Evolutionary conservation across 2,797 vertebrate genomes (phyloP).

Genomic region (Sebastes baramenuke): DNA sequence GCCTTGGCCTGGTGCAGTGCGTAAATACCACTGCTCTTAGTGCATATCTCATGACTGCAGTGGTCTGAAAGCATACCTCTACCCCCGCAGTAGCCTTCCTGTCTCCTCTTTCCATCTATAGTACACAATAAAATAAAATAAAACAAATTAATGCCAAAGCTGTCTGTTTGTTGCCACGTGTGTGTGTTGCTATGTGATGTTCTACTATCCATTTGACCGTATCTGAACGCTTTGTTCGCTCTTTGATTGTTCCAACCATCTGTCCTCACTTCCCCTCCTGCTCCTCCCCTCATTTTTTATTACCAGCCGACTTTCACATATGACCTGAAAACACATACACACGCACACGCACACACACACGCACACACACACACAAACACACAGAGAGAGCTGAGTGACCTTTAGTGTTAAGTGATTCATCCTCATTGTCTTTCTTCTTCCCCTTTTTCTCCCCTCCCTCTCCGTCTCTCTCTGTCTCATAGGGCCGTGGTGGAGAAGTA

Average conservation of each 20-base stretch:
- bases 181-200: conserved; percentile 4
- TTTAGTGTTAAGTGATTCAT: conserved; percentile 62
- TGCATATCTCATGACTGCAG: conserved; percentile 29
- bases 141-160: not conserved
- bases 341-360: not conserved
- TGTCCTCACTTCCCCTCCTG: conserved; percentile 49
- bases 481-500: conserved; percentile 99
- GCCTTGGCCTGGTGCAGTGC: conserved; percentile 26
- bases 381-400: conserved; percentile 37
- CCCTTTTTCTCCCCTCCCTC: not conserved
- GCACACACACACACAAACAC: not conserved
- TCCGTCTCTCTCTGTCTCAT: not conserved
- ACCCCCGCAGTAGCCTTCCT: not conserved
- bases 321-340: conserved; percentile 23
- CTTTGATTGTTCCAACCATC: conserved; percentile 62
- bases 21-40: conserved; percentile 48
- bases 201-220: not conserved
- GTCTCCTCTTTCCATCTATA: not conserved
- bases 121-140: not conserved
- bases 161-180: not conserved
- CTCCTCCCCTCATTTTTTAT: conserved; percentile 38
- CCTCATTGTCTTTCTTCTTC: conserved; percentile 42
- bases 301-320: conserved; percentile 52
- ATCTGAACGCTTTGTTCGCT: conserved; percentile 37
- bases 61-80: conserved; percentile 26